Conservation (phyloP, 2,888 invertebrate species). For the Amiota communis region DNA sequence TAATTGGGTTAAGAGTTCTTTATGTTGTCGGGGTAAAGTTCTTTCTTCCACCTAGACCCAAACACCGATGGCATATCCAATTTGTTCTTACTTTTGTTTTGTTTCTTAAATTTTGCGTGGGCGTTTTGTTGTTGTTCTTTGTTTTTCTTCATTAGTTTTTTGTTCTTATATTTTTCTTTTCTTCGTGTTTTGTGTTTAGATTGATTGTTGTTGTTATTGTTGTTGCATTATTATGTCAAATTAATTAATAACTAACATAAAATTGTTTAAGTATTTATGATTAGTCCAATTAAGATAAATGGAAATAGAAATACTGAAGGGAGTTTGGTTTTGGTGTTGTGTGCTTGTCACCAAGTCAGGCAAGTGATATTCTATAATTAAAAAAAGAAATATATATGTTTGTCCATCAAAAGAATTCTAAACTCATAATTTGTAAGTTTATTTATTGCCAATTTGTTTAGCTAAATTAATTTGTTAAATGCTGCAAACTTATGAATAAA, state of each 20-base stretch:
- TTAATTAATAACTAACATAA: conserved; percentile 67
- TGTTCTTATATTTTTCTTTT: not conserved
- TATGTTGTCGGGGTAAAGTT: too few relatives aligned
- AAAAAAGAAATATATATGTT: too few relatives aligned
- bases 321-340: too few relatives aligned
- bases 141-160: not conserved
- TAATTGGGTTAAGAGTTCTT: conserved; percentile 26
- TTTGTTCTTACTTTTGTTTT: too few relatives aligned
- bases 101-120: not conserved
- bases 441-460: conserved; percentile 21
- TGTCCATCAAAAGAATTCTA: not conserved
- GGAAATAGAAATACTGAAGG: too few relatives aligned
- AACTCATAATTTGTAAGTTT: conserved; percentile 2
- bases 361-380: too few relatives aligned
- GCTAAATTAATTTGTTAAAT: conserved; percentile 20
- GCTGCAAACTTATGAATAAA: not conserved
- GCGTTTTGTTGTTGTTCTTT: conserved; percentile 7
- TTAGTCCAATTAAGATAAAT: conserved; percentile 52
- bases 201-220: conserved; percentile 5
- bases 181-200: not conserved
- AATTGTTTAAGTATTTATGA: conserved; percentile 64
- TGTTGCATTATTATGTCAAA: conserved; percentile 47
- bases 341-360: too few relatives aligned
- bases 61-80: too few relatives aligned
- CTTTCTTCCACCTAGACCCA: too few relatives aligned